Conservation (phyloP, 1,140 invertebrate species). For the Tenebrio molitor region DNA sequence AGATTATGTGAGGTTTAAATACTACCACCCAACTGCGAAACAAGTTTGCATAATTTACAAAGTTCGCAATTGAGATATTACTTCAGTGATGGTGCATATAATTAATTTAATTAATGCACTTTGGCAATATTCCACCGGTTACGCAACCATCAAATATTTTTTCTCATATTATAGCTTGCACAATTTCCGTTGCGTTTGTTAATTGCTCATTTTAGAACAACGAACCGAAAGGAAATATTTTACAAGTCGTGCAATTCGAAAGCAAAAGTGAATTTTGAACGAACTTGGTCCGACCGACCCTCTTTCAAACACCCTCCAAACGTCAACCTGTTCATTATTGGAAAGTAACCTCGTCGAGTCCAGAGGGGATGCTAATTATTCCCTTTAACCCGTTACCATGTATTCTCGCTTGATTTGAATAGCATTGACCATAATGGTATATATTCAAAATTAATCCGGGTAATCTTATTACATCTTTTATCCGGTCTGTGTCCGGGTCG, state of each 20-base stretch:
- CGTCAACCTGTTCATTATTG: constrained; percentile 6
- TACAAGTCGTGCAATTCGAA: not conserved
- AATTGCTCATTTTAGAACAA: constrained; percentile 5
- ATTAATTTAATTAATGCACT: constrained; percentile 41
- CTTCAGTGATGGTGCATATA: constrained; percentile 33
- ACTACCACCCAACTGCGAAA: constrained; percentile 33
- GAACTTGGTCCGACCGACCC: not conserved
- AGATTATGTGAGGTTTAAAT: constrained; percentile 44
- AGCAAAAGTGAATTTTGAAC: not conserved
- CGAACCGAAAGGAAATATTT: constrained; percentile 7
- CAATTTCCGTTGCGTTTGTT: constrained; percentile 8
- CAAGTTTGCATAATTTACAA: constrained; percentile 37
- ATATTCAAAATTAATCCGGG: constrained; percentile 35
- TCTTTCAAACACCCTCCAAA: constrained; percentile 2
- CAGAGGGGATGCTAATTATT: constrained; percentile 22
- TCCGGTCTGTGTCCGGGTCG: not conserved
- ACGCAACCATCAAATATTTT: not conserved
- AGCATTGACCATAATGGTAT: constrained; percentile 32
- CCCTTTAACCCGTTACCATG: not conserved
- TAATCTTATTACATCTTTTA: constrained; percentile 38
- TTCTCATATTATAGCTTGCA: constrained; percentile 19
- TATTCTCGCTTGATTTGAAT: constrained; percentile 18
- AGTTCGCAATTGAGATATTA: constrained; percentile 35
- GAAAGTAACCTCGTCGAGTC: constrained; percentile 4
- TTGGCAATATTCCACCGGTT: constrained; percentile 23